Evolutionary conservation across 2,888 invertebrate species (phyloP).

Genomic region (Neelides folsomi): DNA sequence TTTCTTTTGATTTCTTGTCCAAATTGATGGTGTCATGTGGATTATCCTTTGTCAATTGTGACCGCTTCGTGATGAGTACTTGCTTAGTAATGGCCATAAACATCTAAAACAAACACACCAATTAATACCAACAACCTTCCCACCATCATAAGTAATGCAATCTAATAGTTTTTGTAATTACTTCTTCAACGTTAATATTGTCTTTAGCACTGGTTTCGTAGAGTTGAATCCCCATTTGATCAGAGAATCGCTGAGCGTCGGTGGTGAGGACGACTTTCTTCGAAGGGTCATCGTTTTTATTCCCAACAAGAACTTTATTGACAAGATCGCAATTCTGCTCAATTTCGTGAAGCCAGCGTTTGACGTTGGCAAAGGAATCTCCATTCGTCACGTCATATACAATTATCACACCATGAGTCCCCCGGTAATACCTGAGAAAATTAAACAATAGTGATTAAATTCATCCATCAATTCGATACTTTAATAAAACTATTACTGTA

Average conservation of each 20-base stretch:
- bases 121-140: too few species aligned
- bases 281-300: slow-evolving; percentile 90
- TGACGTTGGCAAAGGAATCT: slow-evolving; percentile 97
- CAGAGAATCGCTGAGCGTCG: slow-evolving; percentile 93
- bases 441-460: slow-evolving; percentile 8
- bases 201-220: slow-evolving; percentile 99
- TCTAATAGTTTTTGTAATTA: too few species aligned
- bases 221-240: slow-evolving; percentile 90
- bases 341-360: slow-evolving; percentile 97
- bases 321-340: slow-evolving; percentile 99
- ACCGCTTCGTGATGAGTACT: slow-evolving; percentile 73
- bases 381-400: slow-evolving; percentile 99
- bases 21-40: slow-evolving; percentile 56
- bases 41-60: slow-evolving; percentile 57
- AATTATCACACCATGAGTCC: slow-evolving; percentile 98
- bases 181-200: slow-evolving; percentile 97
- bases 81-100: slow-evolving; percentile 59
- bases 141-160: too few species aligned
- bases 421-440: slow-evolving; percentile 71
- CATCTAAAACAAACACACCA: slow-evolving; percentile 47
- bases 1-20: slow-evolving; percentile 43
- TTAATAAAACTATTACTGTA: too few species aligned
- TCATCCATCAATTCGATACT: too few species aligned
- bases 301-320: slow-evolving; percentile 95
- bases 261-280: slow-evolving; percentile 91